Evolutionary conservation across 2,113 vertebrate species (phyloP), one percentile per base, ranked within the genome.

Genomic region (Illadopsis cleaveri): DNA sequence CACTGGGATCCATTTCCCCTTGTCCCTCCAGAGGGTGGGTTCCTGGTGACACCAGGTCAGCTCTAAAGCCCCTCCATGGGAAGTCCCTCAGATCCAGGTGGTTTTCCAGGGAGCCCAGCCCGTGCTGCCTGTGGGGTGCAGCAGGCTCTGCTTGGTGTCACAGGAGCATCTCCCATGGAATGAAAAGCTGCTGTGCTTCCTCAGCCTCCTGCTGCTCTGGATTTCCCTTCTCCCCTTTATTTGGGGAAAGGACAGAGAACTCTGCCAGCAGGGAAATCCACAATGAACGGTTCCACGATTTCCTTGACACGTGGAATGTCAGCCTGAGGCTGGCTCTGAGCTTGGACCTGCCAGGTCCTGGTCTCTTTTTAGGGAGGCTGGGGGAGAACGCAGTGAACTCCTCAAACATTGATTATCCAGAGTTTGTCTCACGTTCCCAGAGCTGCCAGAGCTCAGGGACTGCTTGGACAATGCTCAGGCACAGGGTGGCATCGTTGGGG

Each of bases 221-320:
- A 8, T 45, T 84, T 27, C 23, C 57, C 35, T 47, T 9, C 2
- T 19, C 10, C 27, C n/a, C 2, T 44, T 48, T 16, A 1, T 17
- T 0, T 58, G 80, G 56, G 60, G 65, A 15, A 27, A 50, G 65
- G 28, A 30, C 10, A 15, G 60, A n/a, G 1, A 13, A 1, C 84
- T 12, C 33, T 40, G 50, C 47, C 75, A 28, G 56, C 22, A 40
- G 25, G 22, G 62, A 11, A 6, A 6, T 35, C 23, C 79, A 10
- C 61, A 24, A 1, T 24, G 24, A n/a, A 11, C n/a, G 37, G 56
- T 8, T 61, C 45, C 35, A 1, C 5, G 13, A 4, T 57, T 85
- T 48, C 28, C n/a, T 3, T 21, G 37, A 19, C 45, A 11, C 0
- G 0, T 2, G 7, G 45, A 11, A 1, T 6, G 7, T 30, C 4